These are phyloP conservation scores for Bathynomus jamesi DNA, from an alignment of 1,140 invertebrate species.

Conservation along the genomic window DNA sequence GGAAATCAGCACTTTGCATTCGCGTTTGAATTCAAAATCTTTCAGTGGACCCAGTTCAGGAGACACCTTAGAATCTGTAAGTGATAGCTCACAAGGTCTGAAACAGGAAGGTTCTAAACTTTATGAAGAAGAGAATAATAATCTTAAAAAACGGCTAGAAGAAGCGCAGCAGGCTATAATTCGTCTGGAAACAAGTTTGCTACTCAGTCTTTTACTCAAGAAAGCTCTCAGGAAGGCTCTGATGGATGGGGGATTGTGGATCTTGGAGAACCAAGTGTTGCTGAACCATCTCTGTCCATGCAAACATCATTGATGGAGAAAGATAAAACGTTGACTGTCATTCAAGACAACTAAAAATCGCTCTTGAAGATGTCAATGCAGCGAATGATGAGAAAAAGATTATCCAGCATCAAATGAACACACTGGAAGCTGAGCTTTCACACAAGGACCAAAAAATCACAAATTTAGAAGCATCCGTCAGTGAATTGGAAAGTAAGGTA, in stretches of 20 bases:
- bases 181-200: constrained; percentile 28
- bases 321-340: constrained; percentile 23
- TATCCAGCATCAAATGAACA: constrained; percentile 16
- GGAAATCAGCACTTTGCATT: too few species aligned
- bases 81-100: neutral
- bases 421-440: constrained; percentile 3
- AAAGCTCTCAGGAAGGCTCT: neutral
- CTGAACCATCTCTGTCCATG: neutral
- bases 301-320: constrained; percentile 25
- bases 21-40: too few species aligned
- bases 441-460: constrained; percentile 11
- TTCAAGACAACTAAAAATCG: constrained; percentile 26
- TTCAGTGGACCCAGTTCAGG: too few species aligned
- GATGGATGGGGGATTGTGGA: constrained; percentile 32
- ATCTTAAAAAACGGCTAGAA: constrained; percentile 23
- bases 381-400: constrained; percentile 24
- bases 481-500: neutral
- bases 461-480: constrained; percentile 11
- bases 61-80: too few species aligned
- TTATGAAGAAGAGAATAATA: constrained; percentile 2
- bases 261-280: constrained; percentile 15
- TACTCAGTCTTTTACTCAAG: neutral
- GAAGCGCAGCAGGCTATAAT: constrained; percentile 31
- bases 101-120: neutral
- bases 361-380: constrained; percentile 17